Evolutionary conservation across 2,797 vertebrate genomes (phyloP).

Genomic region (Helostoma temminkii): DNA sequence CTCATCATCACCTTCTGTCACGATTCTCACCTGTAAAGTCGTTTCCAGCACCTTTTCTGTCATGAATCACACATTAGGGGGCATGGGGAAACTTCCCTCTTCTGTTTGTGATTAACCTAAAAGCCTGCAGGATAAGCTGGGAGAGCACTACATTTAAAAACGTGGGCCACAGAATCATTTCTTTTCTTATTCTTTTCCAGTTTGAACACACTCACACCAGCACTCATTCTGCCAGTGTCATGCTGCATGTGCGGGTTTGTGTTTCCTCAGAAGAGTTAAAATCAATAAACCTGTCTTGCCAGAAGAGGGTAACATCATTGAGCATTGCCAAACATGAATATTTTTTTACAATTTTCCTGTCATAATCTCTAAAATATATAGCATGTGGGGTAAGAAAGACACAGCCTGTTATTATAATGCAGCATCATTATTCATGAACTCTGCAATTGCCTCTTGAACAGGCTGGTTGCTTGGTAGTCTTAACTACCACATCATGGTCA

Average conservation of each 20-base stretch:
- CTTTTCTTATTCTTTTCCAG: neutral
- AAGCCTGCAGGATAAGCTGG: neutral
- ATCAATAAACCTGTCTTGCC: neutral
- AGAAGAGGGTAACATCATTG: neutral
- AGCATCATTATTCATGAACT: constrained; percentile 50
- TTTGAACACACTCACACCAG: neutral
- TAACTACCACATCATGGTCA: constrained; percentile 12
- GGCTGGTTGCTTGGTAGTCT: constrained; percentile 40
- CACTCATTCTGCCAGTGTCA: too few species aligned
- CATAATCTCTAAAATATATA: neutral
- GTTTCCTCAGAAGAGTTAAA: constrained; percentile 3
- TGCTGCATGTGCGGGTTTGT: neutral
- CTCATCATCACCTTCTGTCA: neutral
- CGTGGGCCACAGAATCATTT: neutral
- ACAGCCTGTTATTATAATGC: constrained; percentile 5
- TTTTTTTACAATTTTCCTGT: neutral
- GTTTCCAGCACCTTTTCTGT: neutral
- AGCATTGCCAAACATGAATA: neutral
- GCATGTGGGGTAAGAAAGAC: neutral
- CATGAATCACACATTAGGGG: neutral
- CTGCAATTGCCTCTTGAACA: constrained; percentile 29
- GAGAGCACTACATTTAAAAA: neutral
- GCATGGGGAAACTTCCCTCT: neutral
- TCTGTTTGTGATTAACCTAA: neutral
- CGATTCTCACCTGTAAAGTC: constrained; percentile 11